Evolutionary conservation across 2,888 invertebrate genomes (phyloP), one percentile per base, ranked within the genome.

Genomic region (Diloba caeruleocephala): DNA sequence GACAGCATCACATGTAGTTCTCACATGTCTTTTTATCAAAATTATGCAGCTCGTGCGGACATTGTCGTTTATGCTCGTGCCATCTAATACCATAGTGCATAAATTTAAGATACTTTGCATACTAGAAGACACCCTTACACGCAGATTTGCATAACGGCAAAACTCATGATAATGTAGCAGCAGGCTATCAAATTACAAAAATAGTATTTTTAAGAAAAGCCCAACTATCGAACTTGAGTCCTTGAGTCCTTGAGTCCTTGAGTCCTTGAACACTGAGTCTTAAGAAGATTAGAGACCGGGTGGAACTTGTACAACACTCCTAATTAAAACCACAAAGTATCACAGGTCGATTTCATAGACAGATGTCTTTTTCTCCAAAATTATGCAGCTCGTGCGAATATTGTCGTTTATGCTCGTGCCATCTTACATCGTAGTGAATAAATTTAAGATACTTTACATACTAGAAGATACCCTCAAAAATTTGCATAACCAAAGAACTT

Each of bases 381-480:
- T 26, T 49, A 49, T 41, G 41, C 41, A 41, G 49, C 41, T 41
- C 49, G 41, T 41, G 49, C 34, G 14, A 12, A 29, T 21, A 23
- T 29, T 29, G 36, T 36, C 15, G 10, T 21, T 10, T 14, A 32
- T 4, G 9, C 33, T 17, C 43, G 43, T 43, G 43, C 23, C 25
- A 43, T 73, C 56, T 65, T 61, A 49, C 41, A 52, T 49, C 48
- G 53, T 45, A 57, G 51, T 60, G 71, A 64, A 74, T 74, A 69
- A 64, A 74, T 74, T 74, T 68, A 60, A 56, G 43, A 38, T 37
- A 61, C 55, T 76, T 77, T 74, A 67, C 72, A 71, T 73, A 67
- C 46, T 55, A 50, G 55, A 23, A 32, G 50, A 41, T 44, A 45
- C 56, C 56, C 42, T 50, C 17, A 21, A 21, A 1, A 5, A 21